phyloP scores from a whole-genome alignment of 2,888 invertebrate genomes.

The Drosophila sordidapex region DNA sequence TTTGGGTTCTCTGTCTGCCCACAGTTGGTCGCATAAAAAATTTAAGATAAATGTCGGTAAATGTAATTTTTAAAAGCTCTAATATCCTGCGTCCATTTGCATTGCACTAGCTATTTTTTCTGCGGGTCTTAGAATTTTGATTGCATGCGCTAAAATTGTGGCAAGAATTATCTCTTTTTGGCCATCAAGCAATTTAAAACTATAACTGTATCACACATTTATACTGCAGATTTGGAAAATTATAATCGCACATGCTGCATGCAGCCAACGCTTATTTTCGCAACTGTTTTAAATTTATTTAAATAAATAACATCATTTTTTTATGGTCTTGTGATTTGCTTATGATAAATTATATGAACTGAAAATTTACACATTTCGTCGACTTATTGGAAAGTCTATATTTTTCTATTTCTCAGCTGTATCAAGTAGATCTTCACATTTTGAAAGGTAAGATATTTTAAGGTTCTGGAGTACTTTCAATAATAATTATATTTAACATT shows the following conservation, averaged over 20 bases:
- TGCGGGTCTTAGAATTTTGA: conserved; percentile 48
- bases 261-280: too few relatives aligned
- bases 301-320: not conserved
- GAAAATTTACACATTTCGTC: not conserved
- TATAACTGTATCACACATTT: conserved; percentile 26
- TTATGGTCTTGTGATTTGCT: not conserved
- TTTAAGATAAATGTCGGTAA: conserved; percentile 70
- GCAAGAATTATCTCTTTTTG: conserved; percentile 22
- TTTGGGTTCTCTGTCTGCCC: conserved; percentile 20
- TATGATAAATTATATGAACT: too few relatives aligned
- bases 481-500: too few relatives aligned
- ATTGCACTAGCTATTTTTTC: conserved; percentile 44
- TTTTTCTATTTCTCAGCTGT: not conserved
- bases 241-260: not conserved
- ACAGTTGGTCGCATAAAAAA: conserved; percentile 54
- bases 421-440: not conserved
- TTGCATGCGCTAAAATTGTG: conserved; percentile 38
- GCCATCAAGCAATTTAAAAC: conserved; percentile 38
- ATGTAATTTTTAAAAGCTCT: conserved; percentile 74
- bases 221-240: not conserved
- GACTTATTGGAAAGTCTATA: not conserved
- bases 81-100: conserved; percentile 66
- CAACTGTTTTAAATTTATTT: not conserved
- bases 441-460: not conserved
- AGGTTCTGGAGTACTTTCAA: not conserved